Evolutionary conservation across 2,888 invertebrate species (phyloP).

Genomic region (Oegoconia quadripuncta): DNA sequence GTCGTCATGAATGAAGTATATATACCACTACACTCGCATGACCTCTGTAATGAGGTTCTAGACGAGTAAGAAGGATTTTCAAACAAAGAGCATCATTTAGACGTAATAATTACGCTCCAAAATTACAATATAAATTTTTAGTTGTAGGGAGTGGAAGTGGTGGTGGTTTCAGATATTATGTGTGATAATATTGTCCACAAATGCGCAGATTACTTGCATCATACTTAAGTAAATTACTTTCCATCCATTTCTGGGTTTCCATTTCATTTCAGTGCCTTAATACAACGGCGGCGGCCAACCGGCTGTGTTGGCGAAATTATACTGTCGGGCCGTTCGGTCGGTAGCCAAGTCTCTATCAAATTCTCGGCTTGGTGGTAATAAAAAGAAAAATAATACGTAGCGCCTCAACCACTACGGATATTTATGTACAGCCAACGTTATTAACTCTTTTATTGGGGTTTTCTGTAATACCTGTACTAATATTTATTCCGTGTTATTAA

Average conservation of each 20-base stretch:
- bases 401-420: constrained; percentile 45
- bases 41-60: constrained; percentile 31
- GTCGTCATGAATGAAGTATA: too few species aligned
- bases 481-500: too few species aligned
- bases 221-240: constrained; percentile 65
- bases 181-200: too few species aligned
- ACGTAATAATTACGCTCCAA: constrained; percentile 46
- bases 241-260: constrained; percentile 60
- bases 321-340: constrained; percentile 54
- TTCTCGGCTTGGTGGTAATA: constrained; percentile 59
- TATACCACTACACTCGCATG: too few species aligned
- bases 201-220: too few species aligned
- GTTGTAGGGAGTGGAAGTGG: constrained; percentile 21
- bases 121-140: constrained; percentile 53
- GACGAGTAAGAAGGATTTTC: constrained; percentile 43
- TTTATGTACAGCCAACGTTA: constrained; percentile 56
- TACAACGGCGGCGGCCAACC: constrained; percentile 52
- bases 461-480: constrained; percentile 27
- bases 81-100: constrained; percentile 49
- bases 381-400: constrained; percentile 66
- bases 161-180: constrained; percentile 1
- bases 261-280: constrained; percentile 65
- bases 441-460: constrained; percentile 55
- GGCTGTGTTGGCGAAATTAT: constrained; percentile 64
- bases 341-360: constrained; percentile 70